phyloP scores from a whole-genome alignment of 2,113 vertebrate genomes.

The Rhinolophus ferrumequinum region DNA sequence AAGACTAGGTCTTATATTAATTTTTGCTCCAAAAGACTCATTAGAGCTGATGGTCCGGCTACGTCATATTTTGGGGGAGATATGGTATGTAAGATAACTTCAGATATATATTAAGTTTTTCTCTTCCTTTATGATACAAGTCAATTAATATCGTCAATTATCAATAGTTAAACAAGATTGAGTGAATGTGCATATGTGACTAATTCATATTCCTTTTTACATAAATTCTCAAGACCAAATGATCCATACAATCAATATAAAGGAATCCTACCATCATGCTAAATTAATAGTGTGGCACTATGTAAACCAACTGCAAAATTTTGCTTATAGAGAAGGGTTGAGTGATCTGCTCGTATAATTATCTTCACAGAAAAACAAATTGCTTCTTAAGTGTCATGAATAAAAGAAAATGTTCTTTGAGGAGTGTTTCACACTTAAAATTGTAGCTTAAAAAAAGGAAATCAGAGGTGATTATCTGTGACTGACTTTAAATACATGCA shows the following conservation, averaged over 20 bases:
- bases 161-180: neutral
- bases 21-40: no score
- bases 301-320: neutral
- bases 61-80: no score
- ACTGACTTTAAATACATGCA: constrained; percentile 63
- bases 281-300: neutral
- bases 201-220: neutral
- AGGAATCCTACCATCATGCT: neutral
- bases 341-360: constrained; percentile 41
- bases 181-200: neutral
- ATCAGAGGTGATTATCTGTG: constrained; percentile 65
- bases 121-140: neutral
- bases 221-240: neutral
- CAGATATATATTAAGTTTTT: neutral
- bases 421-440: constrained; percentile 54
- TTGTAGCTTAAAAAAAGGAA: constrained; percentile 62
- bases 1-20: no score
- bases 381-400: constrained; percentile 52
- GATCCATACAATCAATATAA: neutral
- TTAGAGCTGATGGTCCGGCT: no score
- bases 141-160: neutral
- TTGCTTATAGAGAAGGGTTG: neutral
- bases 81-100: neutral
- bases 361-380: constrained; percentile 34
- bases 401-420: constrained; percentile 63